phyloP scores from a whole-genome alignment of 2,888 invertebrate genomes.

The Dynastes tityus region DNA sequence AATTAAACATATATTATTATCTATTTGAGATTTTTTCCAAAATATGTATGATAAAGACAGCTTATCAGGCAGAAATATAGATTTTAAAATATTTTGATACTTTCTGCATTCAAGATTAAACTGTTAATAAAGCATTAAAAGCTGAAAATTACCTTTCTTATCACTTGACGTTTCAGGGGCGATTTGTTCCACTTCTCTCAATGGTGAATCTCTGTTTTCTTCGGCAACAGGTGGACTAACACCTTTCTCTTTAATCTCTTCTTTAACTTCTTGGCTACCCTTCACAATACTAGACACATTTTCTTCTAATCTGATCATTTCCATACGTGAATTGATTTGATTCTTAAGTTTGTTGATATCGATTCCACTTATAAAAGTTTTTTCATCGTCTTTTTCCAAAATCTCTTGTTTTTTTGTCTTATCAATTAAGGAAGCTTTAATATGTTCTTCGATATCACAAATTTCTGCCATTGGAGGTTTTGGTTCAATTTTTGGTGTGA shows the following conservation, averaged over 20 bases:
- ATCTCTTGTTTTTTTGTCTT: slow-evolving; percentile 6
- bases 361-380: not conserved
- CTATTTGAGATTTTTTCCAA: too few species aligned
- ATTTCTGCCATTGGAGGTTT: not conserved
- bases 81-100: too few species aligned
- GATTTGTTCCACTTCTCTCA: not conserved
- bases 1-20: too few species aligned
- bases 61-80: too few species aligned
- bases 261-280: not conserved
- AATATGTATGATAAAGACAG: too few species aligned
- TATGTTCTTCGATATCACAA: slow-evolving; percentile 26
- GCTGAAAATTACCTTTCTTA: not conserved
- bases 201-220: not conserved
- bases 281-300: not conserved
- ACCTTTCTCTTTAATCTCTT: not conserved
- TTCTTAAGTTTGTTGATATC: slow-evolving; percentile 41
- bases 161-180: not conserved
- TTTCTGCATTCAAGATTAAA: too few species aligned
- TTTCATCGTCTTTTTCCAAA: not conserved
- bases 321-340: slow-evolving; percentile 37
- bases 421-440: slow-evolving; percentile 21
- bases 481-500: not conserved
- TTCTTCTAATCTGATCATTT: slow-evolving; percentile 16
- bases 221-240: not conserved
- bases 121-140: not conserved